Evolutionary conservation across 2,888 invertebrate genomes (phyloP).

Genomic region (Phymatocera aterrima): DNA sequence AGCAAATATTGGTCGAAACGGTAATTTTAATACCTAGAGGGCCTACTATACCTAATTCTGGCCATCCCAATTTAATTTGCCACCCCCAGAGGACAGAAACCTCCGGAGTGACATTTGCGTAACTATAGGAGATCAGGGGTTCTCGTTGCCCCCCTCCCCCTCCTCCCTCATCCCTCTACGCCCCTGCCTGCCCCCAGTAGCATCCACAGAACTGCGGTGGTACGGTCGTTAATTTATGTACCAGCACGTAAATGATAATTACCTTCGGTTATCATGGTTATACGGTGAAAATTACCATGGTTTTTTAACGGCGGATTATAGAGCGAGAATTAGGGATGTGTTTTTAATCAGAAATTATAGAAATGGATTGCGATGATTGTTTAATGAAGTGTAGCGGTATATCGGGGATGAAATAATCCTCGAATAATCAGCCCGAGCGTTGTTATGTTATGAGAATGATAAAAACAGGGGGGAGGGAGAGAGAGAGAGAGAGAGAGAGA

Average conservation of each 20-base stretch:
- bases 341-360: neutral
- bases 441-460: neutral
- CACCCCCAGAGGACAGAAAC: neutral
- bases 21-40: neutral
- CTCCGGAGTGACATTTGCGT: conserved; percentile 13
- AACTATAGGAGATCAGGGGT: conserved; percentile 13
- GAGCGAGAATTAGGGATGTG: neutral
- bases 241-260: conserved; percentile 37
- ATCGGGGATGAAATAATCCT: neutral
- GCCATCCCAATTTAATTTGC: conserved; percentile 21
- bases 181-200: no score
- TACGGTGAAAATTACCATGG: neutral
- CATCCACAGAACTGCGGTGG: neutral
- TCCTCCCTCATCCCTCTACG: no score
- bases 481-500: neutral
- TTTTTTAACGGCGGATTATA: neutral
- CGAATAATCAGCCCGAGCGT: neutral
- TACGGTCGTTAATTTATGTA: conserved; percentile 33
- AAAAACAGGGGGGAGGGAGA: neutral
- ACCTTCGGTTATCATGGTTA: neutral
- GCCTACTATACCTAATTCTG: neutral
- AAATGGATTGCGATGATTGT: neutral
- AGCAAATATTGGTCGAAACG: conserved; percentile 13
- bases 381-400: neutral
- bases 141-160: neutral